Evolutionary conservation across 2,888 invertebrate species (phyloP), one percentile per base, ranked within the genome.

Genomic region (Phaedon cochleariae): DNA sequence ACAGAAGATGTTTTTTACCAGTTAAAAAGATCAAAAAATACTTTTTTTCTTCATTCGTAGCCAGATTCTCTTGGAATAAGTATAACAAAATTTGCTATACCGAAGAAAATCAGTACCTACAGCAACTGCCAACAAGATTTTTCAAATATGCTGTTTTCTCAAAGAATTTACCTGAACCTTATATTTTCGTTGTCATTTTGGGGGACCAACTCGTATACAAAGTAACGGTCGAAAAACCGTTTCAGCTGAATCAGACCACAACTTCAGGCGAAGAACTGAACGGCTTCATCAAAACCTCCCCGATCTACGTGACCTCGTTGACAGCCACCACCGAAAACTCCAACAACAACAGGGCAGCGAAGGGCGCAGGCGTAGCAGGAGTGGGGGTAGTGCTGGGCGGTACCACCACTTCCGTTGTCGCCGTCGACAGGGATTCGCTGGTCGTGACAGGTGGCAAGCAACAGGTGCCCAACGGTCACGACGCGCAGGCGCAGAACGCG

Each of bases 291-390:
- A 92, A 91, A 80, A 91, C 90, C 80, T 91, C 92, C 63, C 91
- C 92, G 62, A 93, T 94, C 74, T 94, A 93, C 87, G 93, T 93
- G 73, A 93, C 93, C 70, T 92, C 92, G 73, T 90, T 91, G 75
- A 85, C 84, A 80, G 85, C 84, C 83, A 86, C 81, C 80, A 85
- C 82, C 84, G 85, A 77, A 83, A 82, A 81, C 83, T 81, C 84
- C 85, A 82, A 86, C 85, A 78, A 84, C 83, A 82, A 85, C 85
- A 79, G 85, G 84, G 80, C 73, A 77, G 78, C 77, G 76, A 80
- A 74, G 59, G 64, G 65, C 65, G 66, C 58, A 51, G 57, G 64
- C 45, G 57, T 49, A 69, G 65, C 63, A 65, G 67, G 78, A 80
- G 81, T 80, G 79, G 72, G 80, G 78, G 76, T 76, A 76, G 76